Evolutionary conservation across 2,797 vertebrate genomes (phyloP).

Genomic region (Aeoliscus strigatus): DNA sequence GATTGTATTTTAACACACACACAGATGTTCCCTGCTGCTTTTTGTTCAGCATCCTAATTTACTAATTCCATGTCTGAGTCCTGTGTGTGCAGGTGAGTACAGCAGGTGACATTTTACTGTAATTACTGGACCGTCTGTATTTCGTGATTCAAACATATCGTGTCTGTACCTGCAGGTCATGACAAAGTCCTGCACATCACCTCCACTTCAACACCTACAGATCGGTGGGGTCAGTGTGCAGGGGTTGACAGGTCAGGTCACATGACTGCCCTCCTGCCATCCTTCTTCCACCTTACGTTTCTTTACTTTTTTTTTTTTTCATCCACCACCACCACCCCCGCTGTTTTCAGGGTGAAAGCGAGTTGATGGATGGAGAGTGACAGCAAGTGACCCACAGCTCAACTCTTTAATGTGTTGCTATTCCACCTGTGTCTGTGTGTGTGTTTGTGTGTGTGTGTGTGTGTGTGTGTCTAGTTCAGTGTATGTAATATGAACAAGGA

Average conservation of each 20-base stretch:
- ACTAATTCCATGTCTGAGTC: too few species aligned
- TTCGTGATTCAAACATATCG: too few species aligned
- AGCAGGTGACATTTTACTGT: too few species aligned
- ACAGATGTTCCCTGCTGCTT: constrained; percentile 5
- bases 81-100: too few species aligned
- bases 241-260: constrained; percentile 54
- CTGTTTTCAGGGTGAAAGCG: constrained; percentile 63
- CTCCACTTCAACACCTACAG: constrained; percentile 85
- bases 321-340: constrained; percentile 19
- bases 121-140: too few species aligned
- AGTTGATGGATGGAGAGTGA: constrained; percentile 75
- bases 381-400: constrained; percentile 79
- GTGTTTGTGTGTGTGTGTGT: too few species aligned
- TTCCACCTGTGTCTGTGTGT: constrained; percentile 39
- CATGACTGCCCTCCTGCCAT: constrained; percentile 56
- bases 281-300: constrained; percentile 7
- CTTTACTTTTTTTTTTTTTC: constrained; percentile 1
- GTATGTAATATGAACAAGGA: too few species aligned
- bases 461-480: too few species aligned
- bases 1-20: neutral
- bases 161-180: constrained; percentile 72
- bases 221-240: constrained; percentile 76
- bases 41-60: constrained; percentile 2
- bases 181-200: constrained; percentile 75
- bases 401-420: constrained; percentile 58